Percentiles rank a stretch among this genome's conserved stretches.
These are phyloP conservation scores for Cynopterus brachyotis DNA, from an alignment of 2,113 vertebrate species.

Conservation along the genomic window DNA sequence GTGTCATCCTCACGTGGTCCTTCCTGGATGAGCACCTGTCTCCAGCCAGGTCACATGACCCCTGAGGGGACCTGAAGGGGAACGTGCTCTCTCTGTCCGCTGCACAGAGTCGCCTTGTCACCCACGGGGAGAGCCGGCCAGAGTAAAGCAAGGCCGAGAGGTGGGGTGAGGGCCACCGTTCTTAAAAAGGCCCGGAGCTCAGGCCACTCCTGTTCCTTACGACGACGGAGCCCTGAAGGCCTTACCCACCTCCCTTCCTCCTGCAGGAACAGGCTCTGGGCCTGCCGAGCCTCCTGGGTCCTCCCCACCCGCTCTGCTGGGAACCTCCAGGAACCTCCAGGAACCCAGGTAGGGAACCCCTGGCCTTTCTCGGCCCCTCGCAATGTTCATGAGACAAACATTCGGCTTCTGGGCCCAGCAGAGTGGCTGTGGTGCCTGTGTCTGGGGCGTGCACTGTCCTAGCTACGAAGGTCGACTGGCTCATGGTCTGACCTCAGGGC, in stretches of 20 bases:
- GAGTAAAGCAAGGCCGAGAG: neutral
- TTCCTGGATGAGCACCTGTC: neutral
- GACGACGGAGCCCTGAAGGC: too few relatives aligned
- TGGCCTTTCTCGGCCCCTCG: neutral
- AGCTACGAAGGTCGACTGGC: too few relatives aligned
- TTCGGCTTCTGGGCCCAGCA: neutral
- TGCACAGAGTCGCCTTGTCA: neutral
- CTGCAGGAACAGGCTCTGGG: neutral
- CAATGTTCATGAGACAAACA: neutral
- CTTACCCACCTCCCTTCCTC: fast-evolving
- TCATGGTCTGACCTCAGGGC: neutral
- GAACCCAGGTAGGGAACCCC: neutral
- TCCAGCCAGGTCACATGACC: neutral
- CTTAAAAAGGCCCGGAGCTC: neutral
- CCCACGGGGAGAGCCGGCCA: fast-evolving
- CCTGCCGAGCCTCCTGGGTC: neutral
- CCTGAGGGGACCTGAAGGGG: neutral
- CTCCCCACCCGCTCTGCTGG: neutral
- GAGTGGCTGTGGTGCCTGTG: neutral
- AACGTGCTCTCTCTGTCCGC: too few relatives aligned
- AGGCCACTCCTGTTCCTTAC: too few relatives aligned
- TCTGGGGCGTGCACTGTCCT: neutral
- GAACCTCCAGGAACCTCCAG: neutral
- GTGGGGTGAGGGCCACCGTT: fast-evolving
- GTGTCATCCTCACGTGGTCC: too few relatives aligned